Conservation (phyloP, 2,113 vertebrate genomes). For the Martes martes region DNA sequence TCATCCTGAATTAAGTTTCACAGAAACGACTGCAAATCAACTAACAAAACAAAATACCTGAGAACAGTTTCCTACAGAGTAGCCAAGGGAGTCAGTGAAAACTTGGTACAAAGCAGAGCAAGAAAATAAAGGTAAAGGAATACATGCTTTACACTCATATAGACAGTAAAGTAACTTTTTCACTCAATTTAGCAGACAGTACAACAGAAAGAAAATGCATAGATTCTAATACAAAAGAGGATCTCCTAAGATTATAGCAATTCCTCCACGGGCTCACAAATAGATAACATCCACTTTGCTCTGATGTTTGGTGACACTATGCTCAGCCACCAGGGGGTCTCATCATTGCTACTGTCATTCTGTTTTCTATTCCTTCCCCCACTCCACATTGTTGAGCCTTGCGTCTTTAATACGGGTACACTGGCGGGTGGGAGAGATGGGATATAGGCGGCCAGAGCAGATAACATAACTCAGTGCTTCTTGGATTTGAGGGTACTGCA, state of each 20-base stretch:
- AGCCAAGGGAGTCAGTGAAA: neutral
- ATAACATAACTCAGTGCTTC: neutral
- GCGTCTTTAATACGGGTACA: neutral
- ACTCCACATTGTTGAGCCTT: neutral
- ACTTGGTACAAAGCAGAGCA: neutral
- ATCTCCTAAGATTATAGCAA: neutral
- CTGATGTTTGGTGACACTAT: neutral
- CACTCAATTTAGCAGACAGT: neutral
- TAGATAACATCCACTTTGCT: neutral
- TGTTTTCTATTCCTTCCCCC: neutral
- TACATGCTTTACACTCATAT: neutral
- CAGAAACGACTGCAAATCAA: neutral
- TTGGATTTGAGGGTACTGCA: too few relatives aligned
- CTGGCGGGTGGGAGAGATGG: accelerated
- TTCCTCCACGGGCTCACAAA: accelerated
- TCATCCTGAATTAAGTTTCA: neutral
- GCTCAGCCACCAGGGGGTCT: neutral
- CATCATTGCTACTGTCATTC: neutral
- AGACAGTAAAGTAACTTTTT: neutral
- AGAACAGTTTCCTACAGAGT: neutral
- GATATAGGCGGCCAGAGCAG: neutral
- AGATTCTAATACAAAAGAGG: neutral
- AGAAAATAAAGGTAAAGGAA: neutral
- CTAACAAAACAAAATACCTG: neutral
- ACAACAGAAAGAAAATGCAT: neutral